Evolutionary conservation across 2,113 vertebrate species (phyloP).

Genomic region (Microtus ochrogaster): DNA sequence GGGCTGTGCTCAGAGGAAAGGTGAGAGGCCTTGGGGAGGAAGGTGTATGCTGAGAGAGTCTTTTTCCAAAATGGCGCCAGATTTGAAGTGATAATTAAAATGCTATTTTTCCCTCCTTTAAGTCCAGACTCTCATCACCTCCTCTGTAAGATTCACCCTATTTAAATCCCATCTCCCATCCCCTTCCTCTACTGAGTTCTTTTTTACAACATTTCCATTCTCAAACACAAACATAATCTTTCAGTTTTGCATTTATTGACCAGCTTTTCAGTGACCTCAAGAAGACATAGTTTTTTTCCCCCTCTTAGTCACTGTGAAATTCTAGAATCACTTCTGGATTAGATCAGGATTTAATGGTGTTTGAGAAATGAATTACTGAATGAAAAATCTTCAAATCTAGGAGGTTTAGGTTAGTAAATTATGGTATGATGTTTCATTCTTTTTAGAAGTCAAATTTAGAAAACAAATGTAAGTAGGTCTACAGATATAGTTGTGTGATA

Average conservation of each 20-base stretch:
- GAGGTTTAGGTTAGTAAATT: not conserved
- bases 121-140: not conserved
- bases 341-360: not conserved
- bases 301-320: not conserved
- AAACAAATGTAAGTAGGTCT: not conserved
- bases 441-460: not conserved
- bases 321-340: not conserved
- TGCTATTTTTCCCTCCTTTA: not conserved
- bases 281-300: not conserved
- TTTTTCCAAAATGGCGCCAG: not conserved
- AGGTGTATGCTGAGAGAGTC: not conserved
- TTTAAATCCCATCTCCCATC: not conserved
- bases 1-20: rapidly evolving
- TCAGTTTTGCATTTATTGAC: not conserved
- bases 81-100: not conserved
- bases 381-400: not conserved
- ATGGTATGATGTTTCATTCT: not conserved
- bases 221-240: not conserved
- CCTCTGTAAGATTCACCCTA: not conserved
- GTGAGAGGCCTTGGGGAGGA: not conserved
- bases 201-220: not conserved
- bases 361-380: not conserved
- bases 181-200: not conserved
- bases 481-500: not conserved
- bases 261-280: not conserved